Conservation (phyloP, 2,888 invertebrate genomes). For the Drosophila cognata region DNA sequence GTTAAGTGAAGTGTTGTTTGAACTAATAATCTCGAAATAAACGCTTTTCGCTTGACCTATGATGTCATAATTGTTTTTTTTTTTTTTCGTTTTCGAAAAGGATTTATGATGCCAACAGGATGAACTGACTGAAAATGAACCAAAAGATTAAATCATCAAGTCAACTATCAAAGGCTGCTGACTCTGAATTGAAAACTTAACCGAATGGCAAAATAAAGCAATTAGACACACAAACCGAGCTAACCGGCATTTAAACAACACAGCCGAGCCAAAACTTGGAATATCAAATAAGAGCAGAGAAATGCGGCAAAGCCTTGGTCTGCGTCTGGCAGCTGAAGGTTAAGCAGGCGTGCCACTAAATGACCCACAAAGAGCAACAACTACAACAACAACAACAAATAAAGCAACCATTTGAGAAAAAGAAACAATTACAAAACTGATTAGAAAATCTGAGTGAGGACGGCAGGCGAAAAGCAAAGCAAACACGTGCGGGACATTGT, state of each 20-base stretch:
- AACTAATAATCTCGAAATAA: slow-evolving; percentile 13
- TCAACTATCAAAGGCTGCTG: slow-evolving; percentile 3
- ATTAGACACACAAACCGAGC: slow-evolving; percentile 34
- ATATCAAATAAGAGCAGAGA: background rate
- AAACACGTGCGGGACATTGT: slow-evolving; percentile 68
- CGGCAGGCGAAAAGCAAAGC: slow-evolving; percentile 44
- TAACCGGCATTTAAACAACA: slow-evolving; percentile 38
- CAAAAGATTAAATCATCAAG: background rate
- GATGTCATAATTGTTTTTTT: slow-evolving; percentile 2
- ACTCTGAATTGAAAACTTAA: slow-evolving; percentile 3
- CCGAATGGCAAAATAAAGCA: slow-evolving; percentile 40
- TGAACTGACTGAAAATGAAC: background rate
- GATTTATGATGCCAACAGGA: background rate
- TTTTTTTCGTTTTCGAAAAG: too few relatives aligned
- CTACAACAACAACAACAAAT: slow-evolving; percentile 15
- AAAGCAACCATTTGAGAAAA: slow-evolving; percentile 40
- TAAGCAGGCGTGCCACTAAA: slow-evolving; percentile 51
- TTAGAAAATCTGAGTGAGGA: slow-evolving; percentile 70
- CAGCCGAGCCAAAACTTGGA: slow-evolving; percentile 8
- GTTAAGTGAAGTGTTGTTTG: slow-evolving; percentile 13
- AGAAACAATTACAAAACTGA: slow-evolving; percentile 80
- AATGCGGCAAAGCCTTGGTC: slow-evolving; percentile 15
- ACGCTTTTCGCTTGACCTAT: slow-evolving; percentile 1
- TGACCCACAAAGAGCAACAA: slow-evolving; percentile 43
- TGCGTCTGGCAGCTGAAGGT: slow-evolving; percentile 57